These are phyloP conservation scores for Notodonta dromedarius DNA, from an alignment of 2,888 invertebrate genomes.

Conservation along the genomic window DNA sequence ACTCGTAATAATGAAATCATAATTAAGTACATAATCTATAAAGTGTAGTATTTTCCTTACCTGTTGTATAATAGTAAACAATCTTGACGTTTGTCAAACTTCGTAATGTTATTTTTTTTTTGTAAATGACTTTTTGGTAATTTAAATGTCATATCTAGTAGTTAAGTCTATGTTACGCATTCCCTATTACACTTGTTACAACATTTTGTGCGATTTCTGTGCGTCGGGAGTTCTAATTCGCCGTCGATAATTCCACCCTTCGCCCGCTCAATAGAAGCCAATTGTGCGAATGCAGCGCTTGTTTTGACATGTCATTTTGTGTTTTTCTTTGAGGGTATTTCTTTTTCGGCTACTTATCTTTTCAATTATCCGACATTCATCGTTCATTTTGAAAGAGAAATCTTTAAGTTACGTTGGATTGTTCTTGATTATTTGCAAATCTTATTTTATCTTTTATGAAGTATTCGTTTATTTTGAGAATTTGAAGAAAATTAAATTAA, in stretches of 20 bases:
- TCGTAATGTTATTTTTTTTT: too few species aligned
- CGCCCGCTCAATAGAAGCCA: conserved; percentile 62
- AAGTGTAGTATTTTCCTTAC: too few species aligned
- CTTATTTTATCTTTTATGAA: too few species aligned
- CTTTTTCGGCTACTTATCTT: conserved; percentile 23
- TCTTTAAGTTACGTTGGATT: neutral
- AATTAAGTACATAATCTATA: too few species aligned
- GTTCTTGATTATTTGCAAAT: too few species aligned
- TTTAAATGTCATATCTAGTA: conserved; percentile 42
- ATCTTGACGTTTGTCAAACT: too few species aligned
- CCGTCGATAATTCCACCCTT: conserved; percentile 61
- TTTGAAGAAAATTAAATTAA: too few species aligned
- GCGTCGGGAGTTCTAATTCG: conserved; percentile 65
- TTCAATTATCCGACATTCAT: conserved; percentile 33
- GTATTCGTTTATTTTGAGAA: too few species aligned
- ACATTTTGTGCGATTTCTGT: conserved; percentile 46
- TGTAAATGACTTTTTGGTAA: conserved; percentile 10
- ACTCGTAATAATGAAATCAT: too few species aligned
- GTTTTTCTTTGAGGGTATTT: conserved; percentile 45
- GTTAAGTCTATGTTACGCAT: conserved; percentile 12
- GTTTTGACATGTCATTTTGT: conserved; percentile 64
- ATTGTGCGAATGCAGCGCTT: conserved; percentile 62
- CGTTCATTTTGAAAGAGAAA: conserved; percentile 24
- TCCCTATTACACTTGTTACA: conserved; percentile 47
- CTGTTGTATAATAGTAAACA: too few species aligned